Evolutionary conservation across 2,888 invertebrate species (phyloP).

Genomic region (Penaeus monodon): DNA sequence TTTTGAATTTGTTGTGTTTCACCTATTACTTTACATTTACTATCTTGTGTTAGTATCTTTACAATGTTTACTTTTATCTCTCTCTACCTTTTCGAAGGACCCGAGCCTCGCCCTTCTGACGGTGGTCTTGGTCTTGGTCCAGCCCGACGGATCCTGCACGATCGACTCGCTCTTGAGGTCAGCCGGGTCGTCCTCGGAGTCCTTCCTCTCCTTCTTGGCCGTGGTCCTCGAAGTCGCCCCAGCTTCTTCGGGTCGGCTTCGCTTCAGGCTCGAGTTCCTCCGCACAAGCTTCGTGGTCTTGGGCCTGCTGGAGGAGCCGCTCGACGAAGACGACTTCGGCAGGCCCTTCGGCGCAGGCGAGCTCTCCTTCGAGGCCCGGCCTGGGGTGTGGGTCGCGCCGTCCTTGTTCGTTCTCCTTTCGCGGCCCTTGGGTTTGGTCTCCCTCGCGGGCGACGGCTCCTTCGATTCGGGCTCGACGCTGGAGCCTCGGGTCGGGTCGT

Average conservation of each 20-base stretch:
- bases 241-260: constrained; percentile 36
- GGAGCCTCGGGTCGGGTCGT: constrained; percentile 6
- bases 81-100: constrained; percentile 47
- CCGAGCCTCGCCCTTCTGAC: constrained; percentile 49
- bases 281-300: constrained; percentile 31
- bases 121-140: constrained; percentile 50
- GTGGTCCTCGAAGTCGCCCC: background rate
- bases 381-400: background rate
- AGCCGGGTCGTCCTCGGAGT: constrained; percentile 35
- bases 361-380: constrained; percentile 20
- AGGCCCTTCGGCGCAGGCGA: constrained; percentile 15
- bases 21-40: background rate
- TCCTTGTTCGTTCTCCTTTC: background rate
- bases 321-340: background rate
- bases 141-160: constrained; percentile 25
- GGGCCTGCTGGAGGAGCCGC: constrained; percentile 4
- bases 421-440: background rate
- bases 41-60: background rate
- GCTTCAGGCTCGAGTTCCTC: constrained; percentile 45
- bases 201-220: constrained; percentile 41
- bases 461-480: constrained; percentile 16
- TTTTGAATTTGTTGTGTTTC: background rate
- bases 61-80: background rate
- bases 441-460: constrained; percentile 28
- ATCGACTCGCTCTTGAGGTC: constrained; percentile 38